Conservation (phyloP, 2,888 invertebrate species). For the Koerneria pararmatus region DNA sequence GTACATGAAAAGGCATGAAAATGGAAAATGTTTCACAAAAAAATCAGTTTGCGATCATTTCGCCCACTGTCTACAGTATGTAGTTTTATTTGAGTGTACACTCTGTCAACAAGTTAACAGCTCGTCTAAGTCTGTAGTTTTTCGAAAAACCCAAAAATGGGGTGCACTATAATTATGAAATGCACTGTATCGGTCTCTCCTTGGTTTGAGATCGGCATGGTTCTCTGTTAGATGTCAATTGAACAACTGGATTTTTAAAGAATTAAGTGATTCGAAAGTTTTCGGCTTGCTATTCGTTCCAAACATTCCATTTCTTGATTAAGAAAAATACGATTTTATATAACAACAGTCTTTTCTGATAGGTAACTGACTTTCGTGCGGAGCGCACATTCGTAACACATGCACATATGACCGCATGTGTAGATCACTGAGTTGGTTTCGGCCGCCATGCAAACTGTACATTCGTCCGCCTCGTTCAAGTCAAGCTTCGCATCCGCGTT, state of each 20-base stretch:
- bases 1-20: too few species aligned
- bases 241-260: neutral
- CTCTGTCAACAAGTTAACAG: too few species aligned
- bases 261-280: neutral
- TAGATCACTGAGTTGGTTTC: slow-evolving; percentile 89
- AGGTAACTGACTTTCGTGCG: slow-evolving; percentile 64
- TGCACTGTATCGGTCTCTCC: too few species aligned
- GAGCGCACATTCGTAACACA: slow-evolving; percentile 89
- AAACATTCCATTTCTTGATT: neutral
- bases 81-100: too few species aligned
- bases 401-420: slow-evolving; percentile 98
- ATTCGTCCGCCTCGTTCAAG: slow-evolving; percentile 24
- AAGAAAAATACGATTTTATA: neutral
- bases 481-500: slow-evolving; percentile 11
- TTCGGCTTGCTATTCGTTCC: neutral
- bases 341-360: neutral
- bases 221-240: neutral
- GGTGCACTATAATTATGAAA: too few species aligned
- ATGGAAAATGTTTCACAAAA: too few species aligned
- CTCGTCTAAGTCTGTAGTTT: too few species aligned
- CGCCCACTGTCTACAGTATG: too few species aligned
- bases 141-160: too few species aligned
- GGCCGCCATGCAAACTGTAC: slow-evolving; percentile 89
- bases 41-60: too few species aligned
- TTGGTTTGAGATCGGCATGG: neutral